These are phyloP conservation scores for Diarsia brunnea DNA, from an alignment of 2,888 invertebrate species.

Conservation along the genomic window DNA sequence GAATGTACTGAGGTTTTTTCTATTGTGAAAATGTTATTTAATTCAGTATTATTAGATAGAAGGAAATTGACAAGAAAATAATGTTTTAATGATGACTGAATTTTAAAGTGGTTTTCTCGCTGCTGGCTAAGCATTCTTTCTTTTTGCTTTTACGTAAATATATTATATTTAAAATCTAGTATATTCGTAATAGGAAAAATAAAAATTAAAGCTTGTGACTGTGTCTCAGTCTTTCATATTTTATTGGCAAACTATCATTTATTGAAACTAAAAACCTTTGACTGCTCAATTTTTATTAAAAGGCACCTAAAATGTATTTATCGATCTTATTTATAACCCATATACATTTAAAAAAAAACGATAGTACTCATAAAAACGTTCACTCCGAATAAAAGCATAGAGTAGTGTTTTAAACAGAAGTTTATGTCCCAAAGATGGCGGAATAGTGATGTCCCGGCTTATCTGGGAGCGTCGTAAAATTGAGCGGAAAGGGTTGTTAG, in stretches of 20 bases:
- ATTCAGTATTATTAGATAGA: neutral
- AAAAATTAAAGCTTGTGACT: no score
- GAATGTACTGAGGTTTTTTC: neutral
- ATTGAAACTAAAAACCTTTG: neutral
- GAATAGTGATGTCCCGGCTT: conserved; percentile 55
- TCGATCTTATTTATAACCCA: neutral
- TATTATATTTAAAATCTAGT: neutral
- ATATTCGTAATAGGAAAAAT: neutral
- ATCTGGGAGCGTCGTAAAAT: conserved; percentile 54
- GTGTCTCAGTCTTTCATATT: neutral
- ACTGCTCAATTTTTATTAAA: neutral
- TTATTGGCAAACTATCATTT: neutral
- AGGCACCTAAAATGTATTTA: neutral
- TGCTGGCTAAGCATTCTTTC: neutral
- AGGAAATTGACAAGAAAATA: no score
- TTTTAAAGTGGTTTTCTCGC: neutral
- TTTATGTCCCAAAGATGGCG: conserved; percentile 43
- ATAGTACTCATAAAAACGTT: neutral
- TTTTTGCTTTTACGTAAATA: neutral
- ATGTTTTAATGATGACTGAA: neutral
- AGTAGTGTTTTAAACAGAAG: conserved; percentile 22
- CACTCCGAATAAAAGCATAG: conserved; percentile 6
- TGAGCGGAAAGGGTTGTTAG: conserved; percentile 50
- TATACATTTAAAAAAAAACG: neutral
- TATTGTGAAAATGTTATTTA: neutral